A percentile compares a stretch with the other conserved stretches of the same genome.
These are phyloP conservation scores for Bucorvus abyssinicus DNA, from an alignment of 2,797 vertebrate species.

Conservation along the genomic window DNA sequence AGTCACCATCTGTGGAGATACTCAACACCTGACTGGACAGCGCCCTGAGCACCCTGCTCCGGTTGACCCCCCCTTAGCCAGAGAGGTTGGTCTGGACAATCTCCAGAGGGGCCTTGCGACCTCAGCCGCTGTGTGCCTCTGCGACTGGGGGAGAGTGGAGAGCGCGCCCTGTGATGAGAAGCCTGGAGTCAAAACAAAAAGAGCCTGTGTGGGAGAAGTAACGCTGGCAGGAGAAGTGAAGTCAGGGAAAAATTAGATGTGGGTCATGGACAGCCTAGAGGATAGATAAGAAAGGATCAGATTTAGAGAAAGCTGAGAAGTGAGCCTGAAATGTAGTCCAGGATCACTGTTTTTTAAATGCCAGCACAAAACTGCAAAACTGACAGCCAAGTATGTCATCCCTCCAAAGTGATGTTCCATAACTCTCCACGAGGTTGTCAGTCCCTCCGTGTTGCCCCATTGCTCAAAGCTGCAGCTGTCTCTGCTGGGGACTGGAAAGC, in stretches of 20 bases:
- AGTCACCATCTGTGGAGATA: neutral
- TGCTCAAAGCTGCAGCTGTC: neutral
- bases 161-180: neutral
- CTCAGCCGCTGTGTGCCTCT: neutral
- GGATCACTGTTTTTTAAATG: neutral
- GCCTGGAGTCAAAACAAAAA: neutral
- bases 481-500: neutral
- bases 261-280: neutral
- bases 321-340: neutral
- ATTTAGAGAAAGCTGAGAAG: neutral
- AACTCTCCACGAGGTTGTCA: neutral
- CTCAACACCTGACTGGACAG: neutral
- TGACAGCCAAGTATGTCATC: neutral
- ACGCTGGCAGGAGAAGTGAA: neutral
- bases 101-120: neutral
- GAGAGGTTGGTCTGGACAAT: neutral
- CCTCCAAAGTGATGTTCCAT: neutral
- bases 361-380: neutral
- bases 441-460: neutral
- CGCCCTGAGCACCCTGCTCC: neutral
- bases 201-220: neutral
- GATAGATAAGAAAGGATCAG: neutral
- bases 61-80: neutral
- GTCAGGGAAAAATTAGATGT: neutral
- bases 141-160: neutral